Conservation (phyloP, 2,888 invertebrate genomes). For the Andrena bucephala region DNA sequence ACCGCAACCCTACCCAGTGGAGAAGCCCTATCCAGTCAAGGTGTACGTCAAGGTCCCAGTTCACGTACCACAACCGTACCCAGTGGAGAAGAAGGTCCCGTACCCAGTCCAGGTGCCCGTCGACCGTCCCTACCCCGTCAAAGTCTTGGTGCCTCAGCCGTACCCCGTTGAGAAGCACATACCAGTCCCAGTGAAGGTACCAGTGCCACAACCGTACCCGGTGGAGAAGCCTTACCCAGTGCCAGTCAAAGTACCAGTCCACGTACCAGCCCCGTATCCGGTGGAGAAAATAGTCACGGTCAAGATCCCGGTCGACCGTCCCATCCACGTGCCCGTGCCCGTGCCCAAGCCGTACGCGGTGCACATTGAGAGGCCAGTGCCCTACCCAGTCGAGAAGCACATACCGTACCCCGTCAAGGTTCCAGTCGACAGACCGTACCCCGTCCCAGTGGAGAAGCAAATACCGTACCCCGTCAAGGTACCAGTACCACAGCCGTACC, state of each 20-base stretch:
- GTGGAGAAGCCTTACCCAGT: slow-evolving; percentile 87
- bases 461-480: slow-evolving; percentile 87
- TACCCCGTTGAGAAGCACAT: slow-evolving; percentile 92
- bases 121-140: slow-evolving; percentile 92
- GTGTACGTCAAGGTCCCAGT: slow-evolving; percentile 92
- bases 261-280: slow-evolving; percentile 86
- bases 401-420: slow-evolving; percentile 87
- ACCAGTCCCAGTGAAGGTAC: slow-evolving; percentile 91
- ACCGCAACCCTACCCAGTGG: slow-evolving; percentile 90
- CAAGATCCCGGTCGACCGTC: slow-evolving; percentile 87
- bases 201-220: slow-evolving; percentile 90
- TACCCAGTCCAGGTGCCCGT: slow-evolving; percentile 90
- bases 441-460: slow-evolving; percentile 88
- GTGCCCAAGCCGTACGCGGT: slow-evolving; percentile 89
- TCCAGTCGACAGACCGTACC: slow-evolving; percentile 88
- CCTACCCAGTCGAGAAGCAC: slow-evolving; percentile 89
- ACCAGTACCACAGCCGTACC: slow-evolving; percentile 84
- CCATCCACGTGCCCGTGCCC: slow-evolving; percentile 89
- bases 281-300: slow-evolving; percentile 82
- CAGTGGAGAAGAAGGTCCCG: slow-evolving; percentile 92
- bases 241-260: slow-evolving; percentile 87
- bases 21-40: slow-evolving; percentile 90
- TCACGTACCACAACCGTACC: slow-evolving; percentile 91
- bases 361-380: slow-evolving; percentile 89
- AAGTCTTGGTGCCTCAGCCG: slow-evolving; percentile 92